Evolutionary conservation across 2,797 vertebrate genomes (phyloP), one percentile per base, ranked within the genome.

Genomic region (Danio aesculapii): DNA sequence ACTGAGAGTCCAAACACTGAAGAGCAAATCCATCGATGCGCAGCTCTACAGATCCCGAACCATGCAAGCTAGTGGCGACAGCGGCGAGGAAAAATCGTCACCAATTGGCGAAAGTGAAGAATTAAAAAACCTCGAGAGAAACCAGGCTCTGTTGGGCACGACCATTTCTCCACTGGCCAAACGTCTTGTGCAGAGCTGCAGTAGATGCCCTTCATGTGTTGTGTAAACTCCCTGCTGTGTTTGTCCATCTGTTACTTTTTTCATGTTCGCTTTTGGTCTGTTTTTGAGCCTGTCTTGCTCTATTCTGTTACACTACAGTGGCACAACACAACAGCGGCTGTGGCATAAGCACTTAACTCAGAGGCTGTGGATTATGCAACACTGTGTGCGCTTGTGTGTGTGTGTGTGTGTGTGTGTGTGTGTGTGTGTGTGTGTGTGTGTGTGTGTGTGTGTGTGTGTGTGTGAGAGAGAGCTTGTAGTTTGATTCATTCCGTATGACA

Each of bases 321-420:
- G 62, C 44, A 72, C 53, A 83, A 69, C 74, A 82, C 67, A 83
- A 59, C 75, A 76, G 50, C 13, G 11, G n/a, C 62, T 30, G 39
- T 84, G 76, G 43, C 67, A 62, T 79, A 75, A 64, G 59, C 55
- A 84, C 81, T 74, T 47, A 81, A 77, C 75, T 87, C 85, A 86
- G 84, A 81, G 82, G 62, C 75, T 78, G 21, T 72, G 50, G 81
- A 71, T 77, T 84, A 89, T 77, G 84, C 82, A 61, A 84, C 83
- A 80, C 39, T 72, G 52, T 57, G n/a, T 44, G 9, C 52, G 47
- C 16, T 17, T 86, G 85, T 87, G 86, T 83, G 50, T 77, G 50
- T 49, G 50, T 77, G 71, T 17, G 69, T 62, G 66, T 59, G 77
- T n/a, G n/a, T n/a, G n/a, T n/a, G n/a, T n/a, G n/a, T n/a, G n/a